Base-by-base conservation (phyloP, 1,140 invertebrate species). In the Dufourea novaeangliae region DNA sequence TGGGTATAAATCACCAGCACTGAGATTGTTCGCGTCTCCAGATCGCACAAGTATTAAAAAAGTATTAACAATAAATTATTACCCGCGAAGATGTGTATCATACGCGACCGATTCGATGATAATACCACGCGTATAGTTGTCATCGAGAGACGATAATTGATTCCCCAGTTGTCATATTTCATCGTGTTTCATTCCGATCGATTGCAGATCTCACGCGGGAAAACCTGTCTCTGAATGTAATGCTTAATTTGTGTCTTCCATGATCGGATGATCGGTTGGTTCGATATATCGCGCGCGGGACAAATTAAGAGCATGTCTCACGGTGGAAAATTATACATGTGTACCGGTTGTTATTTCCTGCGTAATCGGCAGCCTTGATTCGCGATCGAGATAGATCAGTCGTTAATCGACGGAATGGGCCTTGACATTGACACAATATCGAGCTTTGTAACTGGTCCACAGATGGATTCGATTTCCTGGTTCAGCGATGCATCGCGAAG, bases 401-500 rank as follows among this genome's bases (percentile, higher is more conserved):
- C 50, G 64, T 56, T 75, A 80, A 81, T 82, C 50, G 61, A n/a
- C 69, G 63, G 67, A 80, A 82, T 79, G 50, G 64, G 32, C 78
- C 50, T 80, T 63, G 54, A 72, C 56, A 82, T 74, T 73, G 82
- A 79, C 61, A 68, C 63, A 70, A 74, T 56, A 69, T 70, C 67
- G 56, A 64, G 70, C 34, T 57, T 78, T 41, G 61, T 44, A 73
- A 41, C 71, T 41, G 44, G 61, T 41, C 82, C 63, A 57, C 39
- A 54, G 34, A 74, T 64, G 63, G 68, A 68, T 82, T 82, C 64
- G 62, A 83, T 82, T 83, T 70, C 69, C 59, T 69, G 59, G 70
- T 84, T 62, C 80, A 82, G 50, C 75, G 82, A 82, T 69, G 41
- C 82, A 75, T 79, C 22, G 50, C 76, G 70, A 84, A 79, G 77